Percentiles rank a stretch among this genome's conserved stretches.
Conservation (phyloP, 2,113 vertebrate species). For the Neolamprologus toae region DNA sequence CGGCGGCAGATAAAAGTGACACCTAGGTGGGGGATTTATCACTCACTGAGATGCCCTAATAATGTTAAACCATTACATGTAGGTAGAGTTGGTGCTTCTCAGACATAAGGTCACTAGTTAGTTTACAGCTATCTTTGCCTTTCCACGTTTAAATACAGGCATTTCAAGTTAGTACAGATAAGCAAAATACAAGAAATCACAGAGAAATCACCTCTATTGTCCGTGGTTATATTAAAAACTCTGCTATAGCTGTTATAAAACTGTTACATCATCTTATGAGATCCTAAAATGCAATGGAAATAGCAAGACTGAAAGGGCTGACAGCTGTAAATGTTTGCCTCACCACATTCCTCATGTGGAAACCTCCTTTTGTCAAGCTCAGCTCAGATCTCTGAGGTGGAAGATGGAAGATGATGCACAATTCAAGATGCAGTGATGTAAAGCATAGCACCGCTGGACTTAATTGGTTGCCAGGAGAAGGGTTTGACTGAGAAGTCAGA, state of each 20-base stretch:
- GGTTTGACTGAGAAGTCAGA: not conserved
- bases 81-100: not conserved
- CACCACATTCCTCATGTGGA: not conserved
- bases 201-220: not conserved
- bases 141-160: not conserved
- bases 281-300: not conserved
- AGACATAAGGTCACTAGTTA: not conserved
- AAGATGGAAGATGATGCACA: not conserved
- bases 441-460: not conserved
- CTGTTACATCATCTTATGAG: not conserved
- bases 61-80: not conserved
- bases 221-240: not conserved
- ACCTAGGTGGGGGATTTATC: conserved; percentile 20
- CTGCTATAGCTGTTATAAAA: not conserved
- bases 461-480: not conserved
- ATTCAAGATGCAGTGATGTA: not conserved
- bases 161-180: not conserved
- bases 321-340: not conserved
- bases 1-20: conserved; percentile 24
- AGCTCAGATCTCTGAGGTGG: not conserved
- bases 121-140: not conserved
- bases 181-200: not conserved
- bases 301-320: not conserved
- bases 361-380: not conserved
- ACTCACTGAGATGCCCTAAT: not conserved